Percentiles rank a stretch among this genome's conserved stretches.
Evolutionary conservation across 2,113 vertebrate species (phyloP).

Genomic region (Ictidomys tridecemlineatus): DNA sequence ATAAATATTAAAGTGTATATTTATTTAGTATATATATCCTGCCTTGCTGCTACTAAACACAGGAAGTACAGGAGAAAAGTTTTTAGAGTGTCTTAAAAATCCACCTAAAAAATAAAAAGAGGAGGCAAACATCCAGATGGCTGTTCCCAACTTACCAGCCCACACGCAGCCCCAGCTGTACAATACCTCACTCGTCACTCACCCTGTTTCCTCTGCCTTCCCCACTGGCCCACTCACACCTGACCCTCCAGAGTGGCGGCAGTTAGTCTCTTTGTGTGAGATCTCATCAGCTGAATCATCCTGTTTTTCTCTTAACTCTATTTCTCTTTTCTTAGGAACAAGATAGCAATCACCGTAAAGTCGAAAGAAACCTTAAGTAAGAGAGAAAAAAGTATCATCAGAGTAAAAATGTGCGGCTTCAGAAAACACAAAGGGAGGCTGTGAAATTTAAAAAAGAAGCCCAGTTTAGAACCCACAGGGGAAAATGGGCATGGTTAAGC

Average conservation of each 20-base stretch:
- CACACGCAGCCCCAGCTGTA: not conserved
- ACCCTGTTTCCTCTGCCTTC: not conserved
- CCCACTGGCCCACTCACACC: fast-evolving
- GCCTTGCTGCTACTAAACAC: not conserved
- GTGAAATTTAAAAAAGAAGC: not conserved
- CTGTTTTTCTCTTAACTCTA: not conserved
- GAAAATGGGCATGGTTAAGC: too few species aligned
- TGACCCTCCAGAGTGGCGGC: fast-evolving
- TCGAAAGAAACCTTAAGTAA: conserved; percentile 48
- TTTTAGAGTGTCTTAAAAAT: not conserved
- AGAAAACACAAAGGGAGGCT: not conserved
- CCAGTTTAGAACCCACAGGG: not conserved
- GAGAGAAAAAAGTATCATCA: not conserved
- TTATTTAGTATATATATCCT: too few species aligned
- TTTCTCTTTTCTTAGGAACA: not conserved
- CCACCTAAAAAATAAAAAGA: not conserved
- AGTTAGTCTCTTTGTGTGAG: not conserved
- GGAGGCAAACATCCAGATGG: not conserved
- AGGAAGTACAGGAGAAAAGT: not conserved
- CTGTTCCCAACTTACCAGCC: not conserved
- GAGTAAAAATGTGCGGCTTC: not conserved
- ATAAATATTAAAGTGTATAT: too few species aligned
- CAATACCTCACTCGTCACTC: fast-evolving
- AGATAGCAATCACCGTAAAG: conserved; percentile 59
- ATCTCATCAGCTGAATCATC: conserved; percentile 24